A percentile compares a stretch with the other conserved stretches of the same genome.
These are phyloP conservation scores for Panurus biarmicus DNA, from an alignment of 2,113 vertebrate genomes.

Conservation along the genomic window DNA sequence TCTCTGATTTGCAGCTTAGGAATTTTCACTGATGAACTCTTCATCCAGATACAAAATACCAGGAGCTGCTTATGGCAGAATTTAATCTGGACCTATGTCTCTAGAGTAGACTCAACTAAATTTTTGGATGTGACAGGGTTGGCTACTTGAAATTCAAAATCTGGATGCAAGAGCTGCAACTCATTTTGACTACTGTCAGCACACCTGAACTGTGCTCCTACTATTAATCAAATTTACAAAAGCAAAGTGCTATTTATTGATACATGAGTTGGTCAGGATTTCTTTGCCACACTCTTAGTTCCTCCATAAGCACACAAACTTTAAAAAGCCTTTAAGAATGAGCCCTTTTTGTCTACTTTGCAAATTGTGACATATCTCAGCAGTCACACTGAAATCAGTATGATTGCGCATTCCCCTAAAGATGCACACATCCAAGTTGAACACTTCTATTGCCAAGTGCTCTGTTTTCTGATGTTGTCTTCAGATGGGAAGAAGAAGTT, in stretches of 20 bases:
- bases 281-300: not conserved
- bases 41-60: not conserved
- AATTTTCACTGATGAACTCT: not conserved
- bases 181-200: not conserved
- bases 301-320: not conserved
- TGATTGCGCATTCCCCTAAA: not conserved
- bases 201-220: not conserved
- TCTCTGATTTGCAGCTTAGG: not conserved
- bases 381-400: not conserved
- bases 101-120: not conserved
- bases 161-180: not conserved
- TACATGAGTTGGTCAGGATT: not conserved
- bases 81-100: not conserved
- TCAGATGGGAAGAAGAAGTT: not conserved
- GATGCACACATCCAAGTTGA: rapidly evolving
- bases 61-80: not conserved
- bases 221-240: not conserved
- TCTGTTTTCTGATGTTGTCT: not conserved
- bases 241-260: not conserved
- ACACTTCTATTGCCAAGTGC: not conserved
- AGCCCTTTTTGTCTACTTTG: not conserved
- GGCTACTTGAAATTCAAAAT: not conserved
- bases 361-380: not conserved
- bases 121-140: not conserved
- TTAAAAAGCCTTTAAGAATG: not conserved